phyloP scores from a whole-genome alignment of 2,888 invertebrate species.

The Tenthredo notha region DNA sequence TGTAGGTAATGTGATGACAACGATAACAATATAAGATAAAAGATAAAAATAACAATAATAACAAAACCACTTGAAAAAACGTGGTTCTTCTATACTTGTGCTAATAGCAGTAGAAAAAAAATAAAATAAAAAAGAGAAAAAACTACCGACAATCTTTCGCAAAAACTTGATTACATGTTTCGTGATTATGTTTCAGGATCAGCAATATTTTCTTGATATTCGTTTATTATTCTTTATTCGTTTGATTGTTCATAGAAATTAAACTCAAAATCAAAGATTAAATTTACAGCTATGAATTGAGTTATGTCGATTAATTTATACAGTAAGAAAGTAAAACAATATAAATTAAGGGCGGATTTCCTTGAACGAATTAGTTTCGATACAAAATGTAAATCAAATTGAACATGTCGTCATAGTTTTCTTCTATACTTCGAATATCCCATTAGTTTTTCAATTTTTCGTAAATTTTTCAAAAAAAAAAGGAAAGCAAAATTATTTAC shows the following conservation, averaged over 20 bases:
- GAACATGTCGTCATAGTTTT: not conserved
- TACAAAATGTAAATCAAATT: not conserved
- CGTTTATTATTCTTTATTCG: not conserved
- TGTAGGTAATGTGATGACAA: conserved; percentile 31
- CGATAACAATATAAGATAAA: conserved; percentile 37
- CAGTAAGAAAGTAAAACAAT: not conserved
- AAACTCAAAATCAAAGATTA: not conserved
- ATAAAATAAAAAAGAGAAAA: not conserved
- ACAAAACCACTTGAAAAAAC: conserved; percentile 1
- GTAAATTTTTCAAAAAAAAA: not conserved
- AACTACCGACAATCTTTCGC: not conserved
- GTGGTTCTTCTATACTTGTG: not conserved
- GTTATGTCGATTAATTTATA: not conserved
- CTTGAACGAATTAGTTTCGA: not conserved
- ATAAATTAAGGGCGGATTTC: not conserved
- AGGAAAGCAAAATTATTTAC: not conserved
- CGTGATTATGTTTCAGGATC: not conserved
- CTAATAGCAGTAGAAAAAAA: not conserved
- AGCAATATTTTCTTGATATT: not conserved
- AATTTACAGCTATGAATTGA: not conserved
- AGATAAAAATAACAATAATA: conserved; percentile 35
- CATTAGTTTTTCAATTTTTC: not conserved
- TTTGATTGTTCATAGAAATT: not conserved
- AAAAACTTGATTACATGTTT: not conserved
- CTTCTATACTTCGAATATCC: not conserved